Evolutionary conservation across 2,797 vertebrate species (phyloP).

Genomic region (Chloroceryle amazona): DNA sequence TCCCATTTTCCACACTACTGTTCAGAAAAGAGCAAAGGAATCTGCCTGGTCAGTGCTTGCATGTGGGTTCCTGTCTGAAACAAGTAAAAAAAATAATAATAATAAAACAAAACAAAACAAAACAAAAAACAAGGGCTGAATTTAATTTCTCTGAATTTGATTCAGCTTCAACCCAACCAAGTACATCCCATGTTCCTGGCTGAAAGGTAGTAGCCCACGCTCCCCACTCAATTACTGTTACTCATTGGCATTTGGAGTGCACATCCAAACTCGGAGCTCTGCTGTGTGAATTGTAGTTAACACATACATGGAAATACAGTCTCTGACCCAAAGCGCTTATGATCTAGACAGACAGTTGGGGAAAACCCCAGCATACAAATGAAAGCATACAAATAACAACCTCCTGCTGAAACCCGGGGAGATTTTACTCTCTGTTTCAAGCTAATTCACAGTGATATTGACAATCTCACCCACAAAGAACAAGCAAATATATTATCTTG

Average conservation of each 20-base stretch:
- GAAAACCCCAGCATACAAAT: conserved; percentile 28
- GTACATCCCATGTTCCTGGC: background rate
- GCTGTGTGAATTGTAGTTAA: background rate
- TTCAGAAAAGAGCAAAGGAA: conserved; percentile 51
- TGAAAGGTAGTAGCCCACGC: background rate
- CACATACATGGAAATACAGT: background rate
- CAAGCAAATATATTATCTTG: conserved; percentile 10
- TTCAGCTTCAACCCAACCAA: background rate
- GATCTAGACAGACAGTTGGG: background rate
- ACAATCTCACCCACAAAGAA: conserved; percentile 47
- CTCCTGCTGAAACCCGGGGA: conserved; percentile 27
- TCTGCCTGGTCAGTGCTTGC: background rate
- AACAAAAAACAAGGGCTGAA: background rate
- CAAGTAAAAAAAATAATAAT: conserved; percentile 33
- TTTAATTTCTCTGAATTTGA: conserved; percentile 29
- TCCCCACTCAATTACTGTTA: background rate
- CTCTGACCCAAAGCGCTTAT: background rate
- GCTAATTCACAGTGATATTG: conserved; percentile 44
- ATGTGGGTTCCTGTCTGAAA: conserved; percentile 53
- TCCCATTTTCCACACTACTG: background rate
- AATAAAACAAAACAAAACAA: background rate
- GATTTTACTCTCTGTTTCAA: conserved; percentile 34
- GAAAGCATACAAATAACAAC: conserved; percentile 37
- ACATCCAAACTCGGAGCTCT: background rate
- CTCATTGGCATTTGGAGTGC: background rate